Conservation (phyloP, 2,113 vertebrate genomes). For the Edolisoma coerulescens region DNA sequence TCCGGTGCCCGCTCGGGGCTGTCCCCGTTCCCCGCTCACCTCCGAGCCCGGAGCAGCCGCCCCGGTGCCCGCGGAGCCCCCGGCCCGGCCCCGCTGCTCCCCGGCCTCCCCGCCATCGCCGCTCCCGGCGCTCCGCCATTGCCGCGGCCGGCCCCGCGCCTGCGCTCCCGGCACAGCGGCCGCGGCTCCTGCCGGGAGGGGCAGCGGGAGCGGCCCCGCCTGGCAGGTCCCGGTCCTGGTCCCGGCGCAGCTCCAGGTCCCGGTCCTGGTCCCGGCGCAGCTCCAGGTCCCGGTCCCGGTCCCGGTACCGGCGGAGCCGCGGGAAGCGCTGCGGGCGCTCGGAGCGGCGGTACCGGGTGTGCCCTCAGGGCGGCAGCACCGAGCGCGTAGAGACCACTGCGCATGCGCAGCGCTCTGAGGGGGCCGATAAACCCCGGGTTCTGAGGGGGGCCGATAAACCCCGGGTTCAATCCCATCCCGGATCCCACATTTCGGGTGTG, state of each 20-base stretch:
- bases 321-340: background rate
- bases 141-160: no score
- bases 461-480: background rate
- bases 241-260: background rate
- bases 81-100: no score
- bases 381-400: background rate
- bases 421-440: rapidly evolving
- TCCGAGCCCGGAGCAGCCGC: background rate
- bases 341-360: background rate
- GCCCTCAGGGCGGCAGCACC: background rate
- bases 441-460: rapidly evolving
- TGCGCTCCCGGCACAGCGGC: background rate
- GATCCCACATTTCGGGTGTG: background rate
- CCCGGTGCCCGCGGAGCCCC: no score
- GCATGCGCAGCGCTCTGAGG: background rate
- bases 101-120: no score
- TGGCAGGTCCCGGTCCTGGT: background rate
- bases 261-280: background rate
- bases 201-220: background rate
- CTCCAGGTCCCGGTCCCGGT: background rate
- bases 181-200: background rate
- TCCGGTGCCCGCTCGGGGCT: background rate
- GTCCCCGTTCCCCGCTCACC: background rate
- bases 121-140: no score
- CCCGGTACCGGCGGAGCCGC: no score